Percentiles rank a stretch among this genome's conserved stretches.
Conservation (phyloP, 2,797 vertebrate species). For the Pristis pectinata region DNA sequence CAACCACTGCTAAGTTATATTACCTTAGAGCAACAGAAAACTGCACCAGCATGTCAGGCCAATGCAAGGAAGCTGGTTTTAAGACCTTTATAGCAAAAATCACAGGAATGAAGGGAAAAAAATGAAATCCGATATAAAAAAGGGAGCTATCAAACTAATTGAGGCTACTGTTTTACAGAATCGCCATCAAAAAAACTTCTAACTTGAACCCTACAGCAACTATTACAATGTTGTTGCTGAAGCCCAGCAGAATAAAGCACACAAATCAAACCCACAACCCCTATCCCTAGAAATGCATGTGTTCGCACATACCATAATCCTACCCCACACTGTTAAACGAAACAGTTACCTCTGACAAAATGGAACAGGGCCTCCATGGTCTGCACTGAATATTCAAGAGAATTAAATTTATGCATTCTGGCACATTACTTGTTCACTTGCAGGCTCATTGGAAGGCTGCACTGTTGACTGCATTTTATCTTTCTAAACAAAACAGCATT, state of each 20-base stretch:
- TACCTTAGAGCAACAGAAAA: neutral
- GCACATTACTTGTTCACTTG: neutral
- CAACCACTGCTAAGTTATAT: neutral
- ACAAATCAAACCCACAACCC: neutral
- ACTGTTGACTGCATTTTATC: neutral
- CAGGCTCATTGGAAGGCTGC: neutral
- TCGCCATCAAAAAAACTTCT: no score
- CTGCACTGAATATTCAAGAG: neutral
- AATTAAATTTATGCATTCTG: neutral
- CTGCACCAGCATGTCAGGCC: neutral
- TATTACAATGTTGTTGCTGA: neutral
- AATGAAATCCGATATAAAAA: neutral
- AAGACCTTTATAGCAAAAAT: neutral
- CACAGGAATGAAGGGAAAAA: neutral
- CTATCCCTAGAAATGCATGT: no score
- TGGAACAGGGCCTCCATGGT: no score
- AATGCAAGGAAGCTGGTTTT: no score
- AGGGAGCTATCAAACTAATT: neutral
- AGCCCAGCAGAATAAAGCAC: neutral
- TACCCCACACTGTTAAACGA: no score
- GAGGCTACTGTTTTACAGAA: neutral
- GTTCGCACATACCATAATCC: no score
- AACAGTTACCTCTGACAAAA: no score
- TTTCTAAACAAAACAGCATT: neutral
- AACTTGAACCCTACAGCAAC: neutral